Conservation (phyloP, 2,113 vertebrate species). For the Myotis yumanensis region DNA sequence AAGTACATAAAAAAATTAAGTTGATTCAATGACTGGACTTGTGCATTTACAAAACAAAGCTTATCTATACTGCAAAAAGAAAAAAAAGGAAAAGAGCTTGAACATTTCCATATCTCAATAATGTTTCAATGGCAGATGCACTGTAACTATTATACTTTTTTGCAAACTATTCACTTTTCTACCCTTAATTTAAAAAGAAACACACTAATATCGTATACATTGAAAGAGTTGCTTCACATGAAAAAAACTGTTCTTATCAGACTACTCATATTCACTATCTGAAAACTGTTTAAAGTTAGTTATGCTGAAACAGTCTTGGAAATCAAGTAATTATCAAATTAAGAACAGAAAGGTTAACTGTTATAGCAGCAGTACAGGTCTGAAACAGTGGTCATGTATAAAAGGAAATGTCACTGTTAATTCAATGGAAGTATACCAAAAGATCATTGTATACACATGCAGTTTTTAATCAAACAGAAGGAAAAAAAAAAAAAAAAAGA, state of each 20-base stretch:
- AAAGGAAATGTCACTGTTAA: slow-evolving; percentile 89
- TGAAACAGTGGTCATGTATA: slow-evolving; percentile 88
- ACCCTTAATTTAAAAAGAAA: slow-evolving; percentile 82
- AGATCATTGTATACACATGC: slow-evolving; percentile 87
- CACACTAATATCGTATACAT: slow-evolving; percentile 82
- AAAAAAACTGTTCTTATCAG: slow-evolving; percentile 67
- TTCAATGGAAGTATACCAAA: slow-evolving; percentile 87
- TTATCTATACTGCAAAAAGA: slow-evolving; percentile 85
- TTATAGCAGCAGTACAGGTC: slow-evolving; percentile 86
- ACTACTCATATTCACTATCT: slow-evolving; percentile 76
- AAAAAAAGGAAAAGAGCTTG: slow-evolving; percentile 71
- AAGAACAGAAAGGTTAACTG: slow-evolving; percentile 85
- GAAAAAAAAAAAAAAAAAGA: slow-evolving; percentile 79
- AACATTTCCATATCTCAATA: slow-evolving; percentile 81
- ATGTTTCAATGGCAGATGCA: slow-evolving; percentile 84
- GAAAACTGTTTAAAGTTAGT: slow-evolving; percentile 83
- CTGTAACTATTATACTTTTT: slow-evolving; percentile 79
- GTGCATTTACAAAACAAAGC: slow-evolving; percentile 85
- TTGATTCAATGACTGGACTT: slow-evolving; percentile 83
- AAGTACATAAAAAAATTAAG: slow-evolving; percentile 84
- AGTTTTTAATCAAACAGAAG: slow-evolving; percentile 85
- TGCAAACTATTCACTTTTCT: slow-evolving; percentile 83
- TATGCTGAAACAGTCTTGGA: slow-evolving; percentile 84
- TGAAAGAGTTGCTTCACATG: slow-evolving; percentile 80
- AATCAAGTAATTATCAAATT: slow-evolving; percentile 80